A percentile compares a stretch with the other conserved stretches of the same genome.
phyloP scores from a whole-genome alignment of 2,797 vertebrate species.

The Poecilia wingei region DNA sequence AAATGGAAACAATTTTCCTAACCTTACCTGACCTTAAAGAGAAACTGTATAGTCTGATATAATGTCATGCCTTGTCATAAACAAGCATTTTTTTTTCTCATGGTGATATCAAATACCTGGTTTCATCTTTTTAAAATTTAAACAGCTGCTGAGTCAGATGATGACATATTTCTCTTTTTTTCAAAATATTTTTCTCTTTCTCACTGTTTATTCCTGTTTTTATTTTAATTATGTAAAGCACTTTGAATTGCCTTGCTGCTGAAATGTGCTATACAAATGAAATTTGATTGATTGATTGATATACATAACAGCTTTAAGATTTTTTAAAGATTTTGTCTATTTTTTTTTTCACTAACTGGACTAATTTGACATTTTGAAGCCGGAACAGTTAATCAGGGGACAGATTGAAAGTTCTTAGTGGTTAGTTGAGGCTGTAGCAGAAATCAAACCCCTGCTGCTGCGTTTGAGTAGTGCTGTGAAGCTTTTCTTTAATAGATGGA shows the following conservation, averaged over 20 bases:
- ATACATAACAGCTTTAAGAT: not conserved
- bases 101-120: not conserved
- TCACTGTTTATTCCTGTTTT: too few species aligned
- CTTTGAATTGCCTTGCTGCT: too few species aligned
- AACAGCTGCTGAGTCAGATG: not conserved
- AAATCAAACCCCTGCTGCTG: slow-evolving; percentile 7
- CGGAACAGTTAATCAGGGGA: not conserved
- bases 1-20: not conserved
- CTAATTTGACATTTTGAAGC: not conserved
- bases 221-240: too few species aligned
- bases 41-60: not conserved
- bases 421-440: not conserved
- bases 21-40: not conserved
- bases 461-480: not conserved
- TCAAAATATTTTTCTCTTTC: too few species aligned
- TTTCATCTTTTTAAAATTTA: not conserved
- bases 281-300: too few species aligned
- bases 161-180: not conserved
- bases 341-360: not conserved
- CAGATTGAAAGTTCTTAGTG: not conserved
- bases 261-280: too few species aligned
- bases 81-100: not conserved
- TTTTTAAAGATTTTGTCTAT: not conserved
- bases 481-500: not conserved
- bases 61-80: not conserved